Conservation (phyloP, 2,888 invertebrate species). For the Deilephila porcellus region DNA sequence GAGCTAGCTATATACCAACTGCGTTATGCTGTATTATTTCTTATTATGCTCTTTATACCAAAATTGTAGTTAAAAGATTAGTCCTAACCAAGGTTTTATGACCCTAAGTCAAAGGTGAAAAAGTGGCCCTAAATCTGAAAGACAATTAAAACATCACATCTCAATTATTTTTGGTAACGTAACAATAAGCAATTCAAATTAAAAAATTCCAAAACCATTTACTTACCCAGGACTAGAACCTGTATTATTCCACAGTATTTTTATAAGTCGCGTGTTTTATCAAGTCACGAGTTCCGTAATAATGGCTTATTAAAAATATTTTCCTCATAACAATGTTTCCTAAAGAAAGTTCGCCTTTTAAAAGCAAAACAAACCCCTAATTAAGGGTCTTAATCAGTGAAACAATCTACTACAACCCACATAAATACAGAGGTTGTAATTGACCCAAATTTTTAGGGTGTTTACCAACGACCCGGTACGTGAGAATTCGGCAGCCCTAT, state of each 20-base stretch:
- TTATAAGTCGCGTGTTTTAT: not conserved
- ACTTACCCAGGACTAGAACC: not conserved
- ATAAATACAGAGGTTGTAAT: conserved; percentile 3
- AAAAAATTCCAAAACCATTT: too few relatives aligned
- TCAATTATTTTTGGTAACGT: too few relatives aligned
- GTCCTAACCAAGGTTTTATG: too few relatives aligned
- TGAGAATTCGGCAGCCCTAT: not conserved
- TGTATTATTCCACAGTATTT: too few relatives aligned
- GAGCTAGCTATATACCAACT: too few relatives aligned
- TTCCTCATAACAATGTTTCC: not conserved
- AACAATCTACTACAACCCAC: conserved; percentile 15
- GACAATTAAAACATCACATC: too few relatives aligned
- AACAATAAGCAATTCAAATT: too few relatives aligned
- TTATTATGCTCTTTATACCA: too few relatives aligned
- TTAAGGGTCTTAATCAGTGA: conserved; percentile 18
- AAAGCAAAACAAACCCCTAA: conserved; percentile 15
- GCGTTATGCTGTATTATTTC: too few relatives aligned
- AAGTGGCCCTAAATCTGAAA: too few relatives aligned
- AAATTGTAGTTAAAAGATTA: too few relatives aligned
- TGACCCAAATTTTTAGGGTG: conserved; percentile 10
- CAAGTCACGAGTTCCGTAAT: not conserved
- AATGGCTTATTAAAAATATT: not conserved
- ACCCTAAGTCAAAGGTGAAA: too few relatives aligned
- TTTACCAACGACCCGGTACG: not conserved
- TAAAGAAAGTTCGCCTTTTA: conserved; percentile 14